These are phyloP conservation scores for Trilocha varians DNA, from an alignment of 2,888 invertebrate genomes.

Conservation along the genomic window DNA sequence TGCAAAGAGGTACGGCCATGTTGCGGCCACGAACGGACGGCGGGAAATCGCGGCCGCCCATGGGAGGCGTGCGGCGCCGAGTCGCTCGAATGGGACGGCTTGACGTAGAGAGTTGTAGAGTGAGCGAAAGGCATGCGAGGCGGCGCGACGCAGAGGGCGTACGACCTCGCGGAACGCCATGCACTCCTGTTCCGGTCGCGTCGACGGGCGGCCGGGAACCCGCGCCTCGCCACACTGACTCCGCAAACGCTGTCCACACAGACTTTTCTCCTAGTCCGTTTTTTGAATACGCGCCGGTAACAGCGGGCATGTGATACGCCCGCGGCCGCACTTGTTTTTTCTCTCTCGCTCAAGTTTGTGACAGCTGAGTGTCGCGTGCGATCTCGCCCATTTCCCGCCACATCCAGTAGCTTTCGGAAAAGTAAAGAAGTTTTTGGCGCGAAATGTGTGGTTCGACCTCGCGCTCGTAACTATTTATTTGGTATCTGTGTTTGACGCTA, in stretches of 20 bases:
- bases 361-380: constrained; percentile 60
- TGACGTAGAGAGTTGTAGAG: constrained; percentile 26
- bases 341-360: constrained; percentile 60
- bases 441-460: constrained; percentile 40
- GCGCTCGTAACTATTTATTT: constrained; percentile 22
- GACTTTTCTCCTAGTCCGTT: constrained; percentile 62
- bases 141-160: constrained; percentile 75
- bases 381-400: constrained; percentile 61
- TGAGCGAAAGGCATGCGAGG: constrained; percentile 61
- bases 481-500: constrained; percentile 38
- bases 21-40: constrained; percentile 56
- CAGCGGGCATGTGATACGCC: constrained; percentile 67
- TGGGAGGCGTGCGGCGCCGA: constrained; percentile 65
- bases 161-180: constrained; percentile 62
- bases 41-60: constrained; percentile 72
- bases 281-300: constrained; percentile 64
- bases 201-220: constrained; percentile 70
- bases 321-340: constrained; percentile 58
- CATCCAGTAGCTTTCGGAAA: constrained; percentile 40
- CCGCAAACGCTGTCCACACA: constrained; percentile 44
- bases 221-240: constrained; percentile 64
- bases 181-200: constrained; percentile 72
- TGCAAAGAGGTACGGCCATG: constrained; percentile 59
- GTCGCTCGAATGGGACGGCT: constrained; percentile 44
- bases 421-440: constrained; percentile 64